phyloP scores from a whole-genome alignment of 2,888 invertebrate genomes.

The Drosophila trichaetosa region DNA sequence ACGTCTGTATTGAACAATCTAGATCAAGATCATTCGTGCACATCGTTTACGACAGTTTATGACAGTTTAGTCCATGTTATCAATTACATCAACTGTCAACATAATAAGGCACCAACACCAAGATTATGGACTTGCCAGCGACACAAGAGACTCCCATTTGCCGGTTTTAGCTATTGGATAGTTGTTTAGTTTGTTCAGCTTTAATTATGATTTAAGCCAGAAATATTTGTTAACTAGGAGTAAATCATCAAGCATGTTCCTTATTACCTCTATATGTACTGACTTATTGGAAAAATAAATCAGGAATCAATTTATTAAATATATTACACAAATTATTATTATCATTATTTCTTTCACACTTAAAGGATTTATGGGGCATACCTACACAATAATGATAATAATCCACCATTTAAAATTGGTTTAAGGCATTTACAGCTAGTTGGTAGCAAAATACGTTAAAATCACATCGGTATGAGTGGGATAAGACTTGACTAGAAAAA shows the following conservation, averaged over 20 bases:
- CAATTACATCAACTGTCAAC: constrained; percentile 69
- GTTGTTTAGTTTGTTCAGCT: constrained; percentile 4
- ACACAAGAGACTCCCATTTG: constrained; percentile 24
- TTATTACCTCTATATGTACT: not conserved
- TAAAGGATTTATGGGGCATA: not conserved
- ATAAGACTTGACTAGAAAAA: constrained; percentile 34
- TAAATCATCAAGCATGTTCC: not conserved
- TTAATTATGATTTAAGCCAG: constrained; percentile 10
- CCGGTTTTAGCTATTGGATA: constrained; percentile 8
- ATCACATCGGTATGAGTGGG: constrained; percentile 42
- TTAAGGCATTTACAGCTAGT: constrained; percentile 2
- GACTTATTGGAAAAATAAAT: not conserved
- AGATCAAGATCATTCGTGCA: constrained; percentile 64
- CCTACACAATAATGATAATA: not conserved
- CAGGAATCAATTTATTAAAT: not conserved
- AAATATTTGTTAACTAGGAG: not conserved
- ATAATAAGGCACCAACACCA: constrained; percentile 40
- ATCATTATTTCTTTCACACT: not conserved
- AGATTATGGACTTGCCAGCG: constrained; percentile 24
- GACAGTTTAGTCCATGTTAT: constrained; percentile 70
- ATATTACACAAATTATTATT: not conserved
- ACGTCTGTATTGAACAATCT: constrained; percentile 81
- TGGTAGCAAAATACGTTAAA: constrained; percentile 17
- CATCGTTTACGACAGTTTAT: constrained; percentile 73
- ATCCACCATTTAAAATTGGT: constrained; percentile 2